Conservation (phyloP, 2,888 invertebrate genomes). For the Netelia fuscicornis region DNA sequence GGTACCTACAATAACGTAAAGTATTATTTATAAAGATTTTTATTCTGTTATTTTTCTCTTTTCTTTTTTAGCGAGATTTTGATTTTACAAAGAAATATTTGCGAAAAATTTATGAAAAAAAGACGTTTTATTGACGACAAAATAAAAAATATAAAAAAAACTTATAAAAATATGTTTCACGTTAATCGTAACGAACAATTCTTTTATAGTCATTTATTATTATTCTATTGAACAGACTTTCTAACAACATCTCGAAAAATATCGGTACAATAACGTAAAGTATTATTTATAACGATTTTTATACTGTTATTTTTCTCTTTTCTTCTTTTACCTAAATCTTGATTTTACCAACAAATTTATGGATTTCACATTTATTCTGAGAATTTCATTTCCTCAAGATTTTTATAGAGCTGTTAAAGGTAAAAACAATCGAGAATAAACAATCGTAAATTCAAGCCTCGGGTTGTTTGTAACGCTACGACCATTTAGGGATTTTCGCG, state of each 20-base stretch:
- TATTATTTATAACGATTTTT: neutral
- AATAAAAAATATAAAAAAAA: neutral
- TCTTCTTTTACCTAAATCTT: too few relatives aligned
- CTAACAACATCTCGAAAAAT: too few relatives aligned
- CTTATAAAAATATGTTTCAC: neutral
- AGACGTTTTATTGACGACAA: slow-evolving; percentile 32
- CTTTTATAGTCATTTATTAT: slow-evolving; percentile 2
- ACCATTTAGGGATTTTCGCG: slow-evolving; percentile 62
- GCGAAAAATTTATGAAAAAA: too few relatives aligned
- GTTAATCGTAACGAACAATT: neutral
- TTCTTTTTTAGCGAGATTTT: too few relatives aligned
- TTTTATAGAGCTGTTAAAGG: neutral
- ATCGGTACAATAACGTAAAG: neutral
- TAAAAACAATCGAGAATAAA: slow-evolving; percentile 3
- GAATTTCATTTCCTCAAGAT: neutral
- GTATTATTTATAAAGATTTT: neutral
- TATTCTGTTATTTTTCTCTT: too few relatives aligned
- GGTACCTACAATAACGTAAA: neutral
- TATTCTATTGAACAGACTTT: neutral
- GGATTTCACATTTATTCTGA: too few relatives aligned
- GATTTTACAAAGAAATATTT: too few relatives aligned
- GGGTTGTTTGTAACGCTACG: slow-evolving; percentile 13
- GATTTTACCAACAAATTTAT: too few relatives aligned
- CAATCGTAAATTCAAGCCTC: slow-evolving; percentile 17
- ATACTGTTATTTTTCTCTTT: too few relatives aligned